phyloP scores from a whole-genome alignment of 1,140 invertebrate genomes.

The Pseudomyrmex flavicornis region DNA sequence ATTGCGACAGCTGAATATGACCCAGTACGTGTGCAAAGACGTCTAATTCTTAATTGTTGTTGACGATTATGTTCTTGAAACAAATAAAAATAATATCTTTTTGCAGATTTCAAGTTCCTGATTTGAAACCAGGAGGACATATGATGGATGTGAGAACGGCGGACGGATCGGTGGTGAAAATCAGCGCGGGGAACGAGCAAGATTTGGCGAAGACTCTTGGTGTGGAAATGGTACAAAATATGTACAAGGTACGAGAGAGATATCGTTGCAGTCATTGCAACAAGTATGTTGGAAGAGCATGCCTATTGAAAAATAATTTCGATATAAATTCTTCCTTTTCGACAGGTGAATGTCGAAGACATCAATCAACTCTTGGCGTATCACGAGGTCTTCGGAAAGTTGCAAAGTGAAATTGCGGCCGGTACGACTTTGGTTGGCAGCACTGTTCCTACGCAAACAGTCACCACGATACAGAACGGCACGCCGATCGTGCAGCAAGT shows the following conservation, averaged over 20 bases:
- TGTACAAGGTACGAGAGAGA: slow-evolving; percentile 88
- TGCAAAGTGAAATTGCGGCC: slow-evolving; percentile 87
- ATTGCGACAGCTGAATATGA: slow-evolving; percentile 83
- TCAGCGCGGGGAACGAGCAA: slow-evolving; percentile 88
- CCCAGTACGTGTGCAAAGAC: slow-evolving; percentile 77
- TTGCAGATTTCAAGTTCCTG: slow-evolving; percentile 84
- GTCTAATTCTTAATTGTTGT: neutral
- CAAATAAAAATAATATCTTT: slow-evolving; percentile 30
- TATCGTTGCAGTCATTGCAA: neutral
- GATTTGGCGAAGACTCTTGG: slow-evolving; percentile 89
- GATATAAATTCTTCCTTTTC: neutral
- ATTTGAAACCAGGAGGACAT: slow-evolving; percentile 85
- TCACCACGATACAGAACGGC: slow-evolving; percentile 84
- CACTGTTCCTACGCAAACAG: slow-evolving; percentile 85
- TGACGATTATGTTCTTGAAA: neutral
- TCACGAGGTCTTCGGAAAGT: slow-evolving; percentile 94
- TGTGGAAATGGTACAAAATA: slow-evolving; percentile 89
- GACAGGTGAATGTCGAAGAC: slow-evolving; percentile 91
- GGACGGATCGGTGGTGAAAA: slow-evolving; percentile 90
- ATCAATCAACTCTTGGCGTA: slow-evolving; percentile 93
- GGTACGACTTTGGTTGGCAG: slow-evolving; percentile 82
- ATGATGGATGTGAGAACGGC: slow-evolving; percentile 90
- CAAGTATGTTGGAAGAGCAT: neutral
- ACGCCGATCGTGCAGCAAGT: slow-evolving; percentile 84
- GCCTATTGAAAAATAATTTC: neutral